phyloP scores from a whole-genome alignment of 2,797 vertebrate genomes.

The Rhinogobio ventralis region DNA sequence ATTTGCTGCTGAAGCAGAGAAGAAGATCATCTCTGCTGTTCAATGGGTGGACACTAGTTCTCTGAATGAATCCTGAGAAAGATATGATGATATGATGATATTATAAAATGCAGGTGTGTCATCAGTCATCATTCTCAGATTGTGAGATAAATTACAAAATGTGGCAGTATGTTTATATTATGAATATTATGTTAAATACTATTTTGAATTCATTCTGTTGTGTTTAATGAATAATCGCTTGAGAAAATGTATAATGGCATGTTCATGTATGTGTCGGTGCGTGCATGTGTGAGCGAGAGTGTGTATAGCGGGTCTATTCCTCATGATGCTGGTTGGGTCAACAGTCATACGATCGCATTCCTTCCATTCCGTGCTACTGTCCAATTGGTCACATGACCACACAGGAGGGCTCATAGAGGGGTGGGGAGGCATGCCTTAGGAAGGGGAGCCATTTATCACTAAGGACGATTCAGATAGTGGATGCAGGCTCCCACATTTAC shows the following conservation, averaged over 20 bases:
- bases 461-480: conserved; percentile 12
- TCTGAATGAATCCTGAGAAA: background rate
- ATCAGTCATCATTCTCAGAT: background rate
- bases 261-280: conserved; percentile 19
- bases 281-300: conserved; percentile 32
- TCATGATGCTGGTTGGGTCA: conserved; percentile 60
- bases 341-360: conserved; percentile 73
- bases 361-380: conserved; percentile 69
- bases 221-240: background rate
- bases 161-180: background rate
- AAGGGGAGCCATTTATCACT: background rate
- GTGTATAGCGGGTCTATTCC: conserved; percentile 52
- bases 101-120: background rate
- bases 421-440: conserved; percentile 39
- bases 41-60: background rate
- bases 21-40: background rate
- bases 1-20: background rate
- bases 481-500: conserved; percentile 7
- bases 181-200: background rate
- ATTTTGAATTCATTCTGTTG: background rate
- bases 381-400: conserved; percentile 68
- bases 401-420: conserved; percentile 51
- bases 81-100: too few relatives aligned
- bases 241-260: conserved; percentile 21
- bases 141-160: background rate